Conservation (phyloP, 92 coral and sea anemone species). For the Desmophyllum pertusum region DNA sequence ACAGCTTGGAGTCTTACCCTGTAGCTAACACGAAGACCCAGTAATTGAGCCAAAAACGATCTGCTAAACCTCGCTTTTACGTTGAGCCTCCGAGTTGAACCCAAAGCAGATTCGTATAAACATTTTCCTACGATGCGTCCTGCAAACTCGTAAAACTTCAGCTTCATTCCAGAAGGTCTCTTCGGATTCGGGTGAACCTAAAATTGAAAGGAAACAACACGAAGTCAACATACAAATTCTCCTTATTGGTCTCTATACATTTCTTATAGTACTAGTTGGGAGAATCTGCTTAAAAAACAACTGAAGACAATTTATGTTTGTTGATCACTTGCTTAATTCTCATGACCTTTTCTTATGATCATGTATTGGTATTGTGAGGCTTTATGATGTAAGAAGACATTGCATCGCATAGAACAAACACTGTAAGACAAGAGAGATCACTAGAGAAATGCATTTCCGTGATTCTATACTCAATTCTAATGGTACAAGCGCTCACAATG, state of each 20-base stretch:
- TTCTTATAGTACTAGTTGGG: not conserved
- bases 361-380: too few relatives aligned
- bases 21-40: conserved; percentile 91
- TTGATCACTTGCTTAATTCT: not conserved
- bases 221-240: not conserved
- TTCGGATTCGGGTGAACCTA: conserved; percentile 92
- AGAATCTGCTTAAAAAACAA: not conserved
- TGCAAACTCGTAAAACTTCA: conserved; percentile 94
- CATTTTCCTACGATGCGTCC: conserved; percentile 95
- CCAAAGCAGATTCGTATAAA: conserved; percentile 87
- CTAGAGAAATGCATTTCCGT: not conserved
- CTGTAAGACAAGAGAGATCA: not conserved
- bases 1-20: conserved; percentile 58
- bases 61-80: conserved; percentile 93
- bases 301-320: not conserved
- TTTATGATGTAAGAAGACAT: too few relatives aligned
- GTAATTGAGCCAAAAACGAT: conserved; percentile 91
- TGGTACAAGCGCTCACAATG: not conserved
- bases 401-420: too few relatives aligned
- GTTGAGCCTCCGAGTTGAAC: conserved; percentile 74
- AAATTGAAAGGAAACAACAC: not conserved
- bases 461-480: not conserved
- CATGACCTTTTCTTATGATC: too few relatives aligned
- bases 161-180: conserved; percentile 70
- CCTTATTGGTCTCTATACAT: not conserved